Percentiles rank a stretch among this genome's conserved stretches.
These are phyloP conservation scores for Phortica variegata DNA, from an alignment of 1,140 invertebrate genomes.

Conservation along the genomic window DNA sequence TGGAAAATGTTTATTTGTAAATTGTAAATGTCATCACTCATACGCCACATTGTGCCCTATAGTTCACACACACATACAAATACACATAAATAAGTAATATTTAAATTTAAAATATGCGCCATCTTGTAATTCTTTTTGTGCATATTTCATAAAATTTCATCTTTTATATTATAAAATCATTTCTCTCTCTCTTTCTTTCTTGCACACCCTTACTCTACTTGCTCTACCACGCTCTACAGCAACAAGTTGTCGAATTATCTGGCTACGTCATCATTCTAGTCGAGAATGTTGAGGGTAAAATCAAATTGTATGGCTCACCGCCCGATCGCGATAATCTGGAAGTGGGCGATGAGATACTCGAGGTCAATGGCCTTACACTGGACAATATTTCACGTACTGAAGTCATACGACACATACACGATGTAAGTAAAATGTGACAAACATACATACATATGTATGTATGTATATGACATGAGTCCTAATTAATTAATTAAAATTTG, in stretches of 20 bases:
- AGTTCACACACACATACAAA: too few species aligned
- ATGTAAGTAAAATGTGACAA: conserved; percentile 67
- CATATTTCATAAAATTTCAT: not conserved
- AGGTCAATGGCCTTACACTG: conserved; percentile 88
- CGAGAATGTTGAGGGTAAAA: conserved; percentile 89
- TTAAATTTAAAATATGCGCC: too few species aligned
- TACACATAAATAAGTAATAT: too few species aligned
- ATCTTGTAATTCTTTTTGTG: too few species aligned
- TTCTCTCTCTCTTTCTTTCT: conserved; percentile 1
- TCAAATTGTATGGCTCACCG: conserved; percentile 94
- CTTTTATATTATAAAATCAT: conserved; percentile 1
- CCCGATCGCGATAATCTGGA: conserved; percentile 91
- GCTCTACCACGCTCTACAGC: conserved; percentile 15
- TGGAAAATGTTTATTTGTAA: conserved; percentile 15
- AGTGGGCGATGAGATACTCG: conserved; percentile 92
- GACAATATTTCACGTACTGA: conserved; percentile 86
- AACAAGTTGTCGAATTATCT: conserved; percentile 82
- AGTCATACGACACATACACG: conserved; percentile 90
- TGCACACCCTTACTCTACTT: not conserved
- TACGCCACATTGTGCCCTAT: too few species aligned
- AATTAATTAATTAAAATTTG: not conserved
- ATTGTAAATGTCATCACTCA: too few species aligned
- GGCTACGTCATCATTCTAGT: conserved; percentile 95
- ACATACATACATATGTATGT: too few species aligned
- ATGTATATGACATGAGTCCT: not conserved